These are phyloP conservation scores for Ruditapes philippinarum DNA, from an alignment of 1,140 invertebrate species.

Conservation along the genomic window DNA sequence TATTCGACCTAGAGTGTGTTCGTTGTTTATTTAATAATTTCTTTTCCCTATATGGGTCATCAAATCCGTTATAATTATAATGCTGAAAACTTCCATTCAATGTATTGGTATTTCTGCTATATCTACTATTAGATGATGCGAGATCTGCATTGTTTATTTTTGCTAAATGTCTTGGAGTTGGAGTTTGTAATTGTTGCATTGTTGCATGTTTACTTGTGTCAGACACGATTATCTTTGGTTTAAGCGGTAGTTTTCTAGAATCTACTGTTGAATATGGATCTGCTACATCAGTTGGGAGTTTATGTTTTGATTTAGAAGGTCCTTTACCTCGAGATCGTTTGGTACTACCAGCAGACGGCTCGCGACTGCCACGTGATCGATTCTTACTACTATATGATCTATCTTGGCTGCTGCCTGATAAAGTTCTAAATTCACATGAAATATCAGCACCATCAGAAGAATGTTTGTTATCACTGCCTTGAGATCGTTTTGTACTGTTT, in stretches of 20 bases:
- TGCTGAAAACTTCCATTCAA: conserved; percentile 45
- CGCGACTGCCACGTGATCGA: background rate
- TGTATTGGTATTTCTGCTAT: conserved; percentile 58
- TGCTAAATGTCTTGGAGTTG: background rate
- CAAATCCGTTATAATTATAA: conserved; percentile 63
- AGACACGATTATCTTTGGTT: conserved; percentile 41
- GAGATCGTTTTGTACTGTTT: conserved; percentile 29
- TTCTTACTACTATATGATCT: conserved; percentile 23
- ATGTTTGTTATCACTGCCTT: conserved; percentile 9
- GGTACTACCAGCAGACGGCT: background rate
- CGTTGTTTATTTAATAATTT: conserved; percentile 1
- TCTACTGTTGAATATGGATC: background rate
- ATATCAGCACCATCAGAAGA: background rate
- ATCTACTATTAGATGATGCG: conserved; percentile 46
- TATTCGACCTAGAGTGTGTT: background rate
- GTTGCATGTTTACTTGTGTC: conserved; percentile 49
- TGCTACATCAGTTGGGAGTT: background rate
- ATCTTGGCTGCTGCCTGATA: conserved; percentile 18
- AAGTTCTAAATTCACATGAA: conserved; percentile 30
- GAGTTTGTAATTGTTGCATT: background rate
- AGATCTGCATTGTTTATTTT: conserved; percentile 20
- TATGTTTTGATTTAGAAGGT: conserved; percentile 8
- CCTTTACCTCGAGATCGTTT: background rate
- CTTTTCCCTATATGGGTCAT: conserved; percentile 62
- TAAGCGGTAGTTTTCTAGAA: background rate